Evolutionary conservation across 2,888 invertebrate species (phyloP).

Genomic region (Ennomos quercinarius): DNA sequence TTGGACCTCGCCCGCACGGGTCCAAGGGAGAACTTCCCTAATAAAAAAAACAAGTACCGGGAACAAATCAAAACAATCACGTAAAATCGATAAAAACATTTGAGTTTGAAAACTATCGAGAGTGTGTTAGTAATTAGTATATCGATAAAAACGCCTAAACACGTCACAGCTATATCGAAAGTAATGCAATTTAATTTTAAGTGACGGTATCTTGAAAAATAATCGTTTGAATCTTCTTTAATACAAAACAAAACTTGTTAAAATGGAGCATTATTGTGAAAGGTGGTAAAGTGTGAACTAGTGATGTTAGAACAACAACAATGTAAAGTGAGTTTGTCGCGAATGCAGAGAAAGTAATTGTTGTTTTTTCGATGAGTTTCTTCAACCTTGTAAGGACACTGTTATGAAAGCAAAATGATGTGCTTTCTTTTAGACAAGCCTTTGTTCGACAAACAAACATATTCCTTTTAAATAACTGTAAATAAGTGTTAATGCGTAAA

Average conservation of each 20-base stretch:
- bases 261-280: conserved; percentile 11
- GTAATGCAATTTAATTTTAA: too few relatives aligned
- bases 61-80: background rate
- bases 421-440: conserved; percentile 10
- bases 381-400: conserved; percentile 7
- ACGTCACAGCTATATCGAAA: too few relatives aligned
- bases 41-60: conserved; percentile 14
- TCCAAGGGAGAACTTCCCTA: conserved; percentile 34
- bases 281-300: conserved; percentile 15
- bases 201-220: too few relatives aligned
- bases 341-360: conserved; percentile 3
- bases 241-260: background rate
- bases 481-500: too few relatives aligned
- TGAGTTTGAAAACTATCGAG: too few relatives aligned
- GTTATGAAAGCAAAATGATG: conserved; percentile 1
- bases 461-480: too few relatives aligned
- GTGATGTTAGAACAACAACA: conserved; percentile 13
- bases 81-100: background rate
- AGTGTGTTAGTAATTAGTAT: too few relatives aligned
- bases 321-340: conserved; percentile 2
- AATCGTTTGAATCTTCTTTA: too few relatives aligned
- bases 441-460: conserved; percentile 4
- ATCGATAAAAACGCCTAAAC: too few relatives aligned
- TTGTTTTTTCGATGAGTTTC: conserved; percentile 5
- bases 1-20: conserved; percentile 58